These are phyloP conservation scores for Dinocampus coccinellae DNA, from an alignment of 2,888 invertebrate genomes.

Conservation along the genomic window DNA sequence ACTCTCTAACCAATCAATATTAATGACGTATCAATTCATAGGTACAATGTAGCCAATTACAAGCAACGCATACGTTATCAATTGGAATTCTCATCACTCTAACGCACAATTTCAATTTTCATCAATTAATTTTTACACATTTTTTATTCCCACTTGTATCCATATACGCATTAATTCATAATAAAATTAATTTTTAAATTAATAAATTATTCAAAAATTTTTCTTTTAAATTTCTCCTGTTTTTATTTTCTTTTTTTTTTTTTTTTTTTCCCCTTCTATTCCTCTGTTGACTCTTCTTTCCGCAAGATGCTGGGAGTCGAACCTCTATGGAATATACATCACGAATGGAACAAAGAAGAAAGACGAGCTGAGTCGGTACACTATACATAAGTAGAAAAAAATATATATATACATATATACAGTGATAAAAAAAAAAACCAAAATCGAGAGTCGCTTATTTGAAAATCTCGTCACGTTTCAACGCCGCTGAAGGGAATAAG, in stretches of 20 bases:
- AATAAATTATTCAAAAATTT: background rate
- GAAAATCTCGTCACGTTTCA: slow-evolving; percentile 60
- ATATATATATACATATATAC: slow-evolving; percentile 3
- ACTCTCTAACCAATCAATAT: slow-evolving; percentile 58
- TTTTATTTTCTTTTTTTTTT: background rate
- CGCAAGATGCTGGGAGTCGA: background rate
- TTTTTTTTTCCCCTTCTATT: background rate
- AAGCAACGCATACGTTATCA: slow-evolving; percentile 44
- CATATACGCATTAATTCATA: background rate
- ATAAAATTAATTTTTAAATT: background rate
- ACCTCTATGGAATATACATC: background rate
- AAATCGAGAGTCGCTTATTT: slow-evolving; percentile 45
- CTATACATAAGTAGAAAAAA: background rate
- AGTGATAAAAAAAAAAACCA: background rate
- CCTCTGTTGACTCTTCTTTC: background rate
- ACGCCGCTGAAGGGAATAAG: slow-evolving; percentile 50
- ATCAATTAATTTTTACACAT: too few species aligned
- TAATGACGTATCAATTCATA: slow-evolving; percentile 64
- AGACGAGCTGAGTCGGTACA: background rate
- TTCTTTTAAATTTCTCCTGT: background rate
- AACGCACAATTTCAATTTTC: too few species aligned
- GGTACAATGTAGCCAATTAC: slow-evolving; percentile 60
- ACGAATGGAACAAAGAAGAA: slow-evolving; percentile 6
- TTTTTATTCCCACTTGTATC: too few species aligned
- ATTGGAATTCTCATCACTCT: too few species aligned